Percentiles rank a stretch among this genome's conserved stretches.
These are phyloP conservation scores for Stegodyphus dumicola DNA, from an alignment of 1,140 invertebrate species.

Conservation along the genomic window DNA sequence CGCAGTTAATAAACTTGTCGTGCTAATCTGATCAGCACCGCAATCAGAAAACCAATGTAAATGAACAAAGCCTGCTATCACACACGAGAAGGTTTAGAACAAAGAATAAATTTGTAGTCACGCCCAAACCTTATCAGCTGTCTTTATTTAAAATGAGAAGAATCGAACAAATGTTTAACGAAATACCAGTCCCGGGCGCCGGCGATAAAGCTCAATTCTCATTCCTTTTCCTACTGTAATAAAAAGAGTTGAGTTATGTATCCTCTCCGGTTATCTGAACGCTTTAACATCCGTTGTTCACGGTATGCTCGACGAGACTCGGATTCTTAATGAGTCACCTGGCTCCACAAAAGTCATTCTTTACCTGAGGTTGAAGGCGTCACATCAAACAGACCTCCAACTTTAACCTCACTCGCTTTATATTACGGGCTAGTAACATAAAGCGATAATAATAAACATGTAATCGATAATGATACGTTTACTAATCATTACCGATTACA, in stretches of 20 bases:
- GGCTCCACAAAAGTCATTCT: conserved; percentile 11
- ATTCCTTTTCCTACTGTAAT: not conserved
- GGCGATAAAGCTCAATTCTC: conserved; percentile 26
- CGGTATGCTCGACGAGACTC: conserved; percentile 27
- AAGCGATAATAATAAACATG: no score
- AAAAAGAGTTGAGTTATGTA: conserved; percentile 59
- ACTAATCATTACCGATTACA: no score
- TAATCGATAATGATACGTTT: no score
- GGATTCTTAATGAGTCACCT: conserved; percentile 54
- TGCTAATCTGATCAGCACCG: no score
- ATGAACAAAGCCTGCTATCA: not conserved
- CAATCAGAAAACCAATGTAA: not conserved
- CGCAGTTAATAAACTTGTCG: no score
- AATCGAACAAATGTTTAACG: conserved; percentile 50
- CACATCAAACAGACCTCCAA: conserved; percentile 30
- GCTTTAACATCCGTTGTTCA: conserved; percentile 54
- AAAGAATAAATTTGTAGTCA: conserved; percentile 15
- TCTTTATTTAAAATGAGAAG: not conserved
- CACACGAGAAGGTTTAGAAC: not conserved
- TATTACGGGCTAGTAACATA: no score
- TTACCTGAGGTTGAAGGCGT: conserved; percentile 43
- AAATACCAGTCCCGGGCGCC: conserved; percentile 25
- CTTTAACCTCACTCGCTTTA: not conserved
- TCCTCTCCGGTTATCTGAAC: conserved; percentile 40
- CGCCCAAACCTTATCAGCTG: conserved; percentile 21